Base-by-base conservation (phyloP, 2,113 vertebrate species). In the Procapra przewalskii region DNA sequence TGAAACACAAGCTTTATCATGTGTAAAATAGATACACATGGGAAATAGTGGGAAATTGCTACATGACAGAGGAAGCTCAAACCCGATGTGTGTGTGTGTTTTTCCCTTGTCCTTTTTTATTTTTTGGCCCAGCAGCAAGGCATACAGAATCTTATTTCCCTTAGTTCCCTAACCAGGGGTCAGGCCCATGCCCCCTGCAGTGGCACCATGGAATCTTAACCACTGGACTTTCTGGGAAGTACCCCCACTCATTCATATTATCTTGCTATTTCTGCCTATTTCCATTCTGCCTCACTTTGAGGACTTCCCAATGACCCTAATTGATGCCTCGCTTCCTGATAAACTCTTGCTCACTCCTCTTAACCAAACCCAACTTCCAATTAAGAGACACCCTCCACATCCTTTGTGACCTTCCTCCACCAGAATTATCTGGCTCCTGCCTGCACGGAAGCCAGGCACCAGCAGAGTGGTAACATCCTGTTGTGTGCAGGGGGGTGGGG, bases 341-440 rank as follows among this genome's bases (percentile, higher is more conserved):
- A 23, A 7, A 9, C 12, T 90, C 90, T 75, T 17, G 67, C 10
- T 50, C 52, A 6, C 40, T 52, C 31, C n/a, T 50, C 52, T 57
- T n/a, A 86, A 86, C 12, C 45, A 45, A 62, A 79, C 0, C 1
- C 19, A 19, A 25, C 57, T 36, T 40, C 81, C 50, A n/a, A 16
- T n/a, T 2, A 57, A 64, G 33, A 92, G 81, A 75, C 79, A 3
- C 27, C 36, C 7, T 16, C 8, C 0, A 0, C 1, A 27, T 29
- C 79, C 80, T 64, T 54, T 33, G 2, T 10, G 33, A 57, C 1
- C 12, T 19, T 45, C 19, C 3, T 23, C 6, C 5, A 0, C 31
- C 2, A 0, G 7, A 5, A 3, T 15, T 17, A 14, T 1, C 27
- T 5, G 14, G 45, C 17, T 2, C 6, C 1, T 2, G n/a, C 2